These are phyloP conservation scores for Anastatus disparis DNA, from an alignment of 1,140 invertebrate species.

Conservation along the genomic window DNA sequence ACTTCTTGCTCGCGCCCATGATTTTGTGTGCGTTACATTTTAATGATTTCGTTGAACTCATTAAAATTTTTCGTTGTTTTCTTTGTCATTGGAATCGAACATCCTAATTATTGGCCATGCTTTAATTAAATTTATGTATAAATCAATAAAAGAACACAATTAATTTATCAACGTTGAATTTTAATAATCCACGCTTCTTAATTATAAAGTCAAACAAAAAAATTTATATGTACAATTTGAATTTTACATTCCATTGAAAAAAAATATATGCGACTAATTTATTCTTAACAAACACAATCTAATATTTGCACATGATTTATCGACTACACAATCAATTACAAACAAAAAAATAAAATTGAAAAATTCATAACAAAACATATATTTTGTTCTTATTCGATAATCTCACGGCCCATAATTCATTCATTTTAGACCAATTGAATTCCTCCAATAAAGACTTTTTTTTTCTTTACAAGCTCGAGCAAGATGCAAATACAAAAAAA, in stretches of 20 bases:
- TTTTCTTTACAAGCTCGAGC: too few species aligned
- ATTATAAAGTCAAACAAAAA: neutral
- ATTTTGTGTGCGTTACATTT: too few species aligned
- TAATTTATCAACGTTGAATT: neutral
- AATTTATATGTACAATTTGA: conserved; percentile 29
- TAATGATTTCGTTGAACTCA: too few species aligned
- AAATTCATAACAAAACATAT: too few species aligned
- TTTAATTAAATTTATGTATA: too few species aligned
- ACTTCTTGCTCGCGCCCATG: neutral
- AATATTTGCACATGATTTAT: neutral
- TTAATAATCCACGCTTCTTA: neutral
- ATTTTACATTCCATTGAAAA: neutral
- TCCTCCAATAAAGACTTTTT: too few species aligned
- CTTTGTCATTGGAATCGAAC: conserved; percentile 2
- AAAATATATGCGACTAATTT: too few species aligned
- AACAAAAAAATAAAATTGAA: neutral
- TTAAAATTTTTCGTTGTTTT: conserved; percentile 3
- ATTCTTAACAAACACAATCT: neutral
- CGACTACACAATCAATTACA: neutral
- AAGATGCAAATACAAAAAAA: too few species aligned
- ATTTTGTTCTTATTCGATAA: too few species aligned
- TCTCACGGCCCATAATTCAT: conserved; percentile 18
- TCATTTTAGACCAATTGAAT: neutral
- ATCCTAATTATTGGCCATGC: conserved; percentile 23
- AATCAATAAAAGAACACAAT: too few species aligned